Conservation (phyloP, 1,140 invertebrate genomes). For the Trachymyrmex cornetzi region DNA sequence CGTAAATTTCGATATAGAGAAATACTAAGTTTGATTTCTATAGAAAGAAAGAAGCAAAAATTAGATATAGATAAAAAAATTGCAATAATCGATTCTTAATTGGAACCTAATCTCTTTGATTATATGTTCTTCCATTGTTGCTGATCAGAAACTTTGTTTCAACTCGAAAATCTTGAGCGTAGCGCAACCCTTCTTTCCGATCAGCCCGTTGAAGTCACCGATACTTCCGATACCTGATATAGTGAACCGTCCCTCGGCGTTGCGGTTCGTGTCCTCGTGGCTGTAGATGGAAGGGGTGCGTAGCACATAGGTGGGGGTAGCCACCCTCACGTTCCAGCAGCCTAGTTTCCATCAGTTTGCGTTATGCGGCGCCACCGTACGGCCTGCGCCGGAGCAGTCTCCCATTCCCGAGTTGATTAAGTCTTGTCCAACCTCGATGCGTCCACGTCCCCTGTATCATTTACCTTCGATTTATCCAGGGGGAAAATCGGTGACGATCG, state of each 20-base stretch:
- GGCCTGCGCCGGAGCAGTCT: conserved; percentile 76
- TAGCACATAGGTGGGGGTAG: conserved; percentile 76
- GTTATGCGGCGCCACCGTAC: conserved; percentile 84
- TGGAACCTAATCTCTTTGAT: background rate
- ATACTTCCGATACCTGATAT: conserved; percentile 86
- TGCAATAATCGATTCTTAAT: conserved; percentile 2
- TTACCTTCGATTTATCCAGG: background rate
- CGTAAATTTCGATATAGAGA: background rate
- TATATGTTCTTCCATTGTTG: background rate
- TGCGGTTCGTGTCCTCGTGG: conserved; percentile 76
- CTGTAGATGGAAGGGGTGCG: conserved; percentile 72
- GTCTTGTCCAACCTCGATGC: conserved; percentile 77
- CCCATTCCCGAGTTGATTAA: conserved; percentile 72
- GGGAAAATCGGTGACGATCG: background rate
- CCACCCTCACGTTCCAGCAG: conserved; percentile 83
- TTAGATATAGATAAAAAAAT: background rate
- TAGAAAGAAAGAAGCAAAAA: background rate
- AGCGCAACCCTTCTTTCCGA: conserved; percentile 83
- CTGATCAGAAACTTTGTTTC: background rate
- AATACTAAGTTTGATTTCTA: background rate
- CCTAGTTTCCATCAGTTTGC: conserved; percentile 64
- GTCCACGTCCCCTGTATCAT: conserved; percentile 2
- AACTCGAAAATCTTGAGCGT: background rate
- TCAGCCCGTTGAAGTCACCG: conserved; percentile 87
- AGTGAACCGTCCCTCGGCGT: conserved; percentile 78